A percentile compares a stretch with the other conserved stretches of the same genome.
Evolutionary conservation across 2,888 invertebrate species (phyloP).

Genomic region (Hydrotaea cyrtoneurina): DNA sequence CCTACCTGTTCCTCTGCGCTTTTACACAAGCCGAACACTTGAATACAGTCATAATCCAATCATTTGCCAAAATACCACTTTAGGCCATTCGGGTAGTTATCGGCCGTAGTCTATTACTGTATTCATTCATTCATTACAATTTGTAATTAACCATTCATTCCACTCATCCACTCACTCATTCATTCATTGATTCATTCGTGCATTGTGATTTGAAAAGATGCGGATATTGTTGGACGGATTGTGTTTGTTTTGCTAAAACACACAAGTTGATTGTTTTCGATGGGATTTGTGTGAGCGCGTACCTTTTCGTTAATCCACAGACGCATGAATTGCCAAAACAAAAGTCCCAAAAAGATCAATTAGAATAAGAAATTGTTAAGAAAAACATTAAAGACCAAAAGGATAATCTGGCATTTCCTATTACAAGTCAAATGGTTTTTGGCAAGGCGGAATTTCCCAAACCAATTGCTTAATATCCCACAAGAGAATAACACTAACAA

Average conservation of each 20-base stretch:
- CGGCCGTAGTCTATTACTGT: background rate
- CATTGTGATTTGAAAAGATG: background rate
- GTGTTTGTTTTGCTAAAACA: constrained; percentile 11
- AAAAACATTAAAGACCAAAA: background rate
- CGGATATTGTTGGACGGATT: background rate
- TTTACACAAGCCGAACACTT: background rate
- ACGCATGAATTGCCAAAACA: background rate
- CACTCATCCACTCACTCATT: background rate
- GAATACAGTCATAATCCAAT: constrained; percentile 6
- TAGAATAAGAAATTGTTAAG: constrained; percentile 15
- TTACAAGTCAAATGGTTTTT: constrained; percentile 35
- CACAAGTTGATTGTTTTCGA: constrained; percentile 18
- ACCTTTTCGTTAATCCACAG: background rate
- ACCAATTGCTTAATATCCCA: too few relatives aligned
- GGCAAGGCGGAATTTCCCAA: background rate
- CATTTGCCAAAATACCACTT: background rate
- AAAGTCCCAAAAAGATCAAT: constrained; percentile 16
- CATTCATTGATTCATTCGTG: background rate
- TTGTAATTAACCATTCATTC: background rate
- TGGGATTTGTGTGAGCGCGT: background rate
- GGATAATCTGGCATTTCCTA: constrained; percentile 40
- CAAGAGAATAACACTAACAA: too few relatives aligned
- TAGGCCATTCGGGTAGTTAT: background rate
- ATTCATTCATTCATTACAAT: constrained; percentile 4
- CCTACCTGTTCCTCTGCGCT: background rate